Base-by-base conservation (phyloP, 2,797 vertebrate species). In the Siniperca undulata region DNA sequence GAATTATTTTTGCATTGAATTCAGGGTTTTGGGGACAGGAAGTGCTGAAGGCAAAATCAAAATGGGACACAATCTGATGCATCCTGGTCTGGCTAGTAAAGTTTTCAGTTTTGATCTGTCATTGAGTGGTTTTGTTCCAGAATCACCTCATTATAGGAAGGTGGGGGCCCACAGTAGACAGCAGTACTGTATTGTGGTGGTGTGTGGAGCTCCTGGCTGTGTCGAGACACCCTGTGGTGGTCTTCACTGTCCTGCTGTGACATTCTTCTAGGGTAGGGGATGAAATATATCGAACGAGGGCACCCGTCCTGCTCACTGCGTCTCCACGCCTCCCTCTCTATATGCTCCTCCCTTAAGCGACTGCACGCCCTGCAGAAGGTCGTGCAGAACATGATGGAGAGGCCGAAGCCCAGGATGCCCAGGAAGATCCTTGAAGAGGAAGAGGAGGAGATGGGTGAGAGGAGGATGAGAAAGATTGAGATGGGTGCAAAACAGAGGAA, bases 121-220 rank as follows among this genome's bases (percentile, higher is more conserved):
- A n/a, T 9, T 60, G 12, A 17, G 58, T 11, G 12, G 16, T 24
- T 60, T 50, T 19, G 27, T 24, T 24, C 17, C 1, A 50, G 2
- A 78, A n/a, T 85, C 62, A 95, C 94, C 92, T 94, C 94, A 5
- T 78, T 87, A 50, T 95, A 95, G 13, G 93, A 65, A 20, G 94
- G 94, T 4, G 94, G 94, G 6, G 90, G 83, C 40, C 79, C 91
- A 9, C 17, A 42, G 77, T 59, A 67, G 74, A 1, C 61, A 2
- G 61, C 34, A 1, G 68, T 65, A 77, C 67, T 87, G 46, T 93
- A 91, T 40, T n/a, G 77, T 19, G 92, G 92, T 1, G 86, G 88
- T 11, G 56, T 13, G 10, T 60, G 53, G 76, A 22, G 0, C 14
- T 89, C 92, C 55, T 82, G 78, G 75, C 83, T 91, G 81, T 74